Evolutionary conservation across 2,888 invertebrate genomes (phyloP), one percentile per base, ranked within the genome.

Genomic region (Thysanoteuthis rhombus): DNA sequence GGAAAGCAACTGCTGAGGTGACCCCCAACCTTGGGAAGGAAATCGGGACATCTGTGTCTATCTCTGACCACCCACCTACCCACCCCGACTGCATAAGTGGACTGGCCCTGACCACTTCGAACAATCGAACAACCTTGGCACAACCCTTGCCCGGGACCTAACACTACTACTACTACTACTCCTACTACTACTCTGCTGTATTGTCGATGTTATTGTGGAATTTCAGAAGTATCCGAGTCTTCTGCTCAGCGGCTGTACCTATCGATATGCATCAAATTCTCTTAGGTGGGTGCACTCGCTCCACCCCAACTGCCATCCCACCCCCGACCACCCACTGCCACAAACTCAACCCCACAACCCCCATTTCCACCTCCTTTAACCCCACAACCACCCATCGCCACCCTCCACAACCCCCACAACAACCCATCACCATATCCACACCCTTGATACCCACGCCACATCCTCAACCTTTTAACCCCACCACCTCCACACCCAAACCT

Each of bases 1-100:
- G 75, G 92, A 92, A 32, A 92, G 92, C 36, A 92, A 92, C 92
- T 92, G 92, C 92, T 92, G 40, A 92, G 45, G 42, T 42, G n/a
- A 22, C 16, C 22, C 8, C 19, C n/a, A n/a, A n/a, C n/a, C 19
- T 32, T 36, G 32, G 40, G 42, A 16, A 5, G 45, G n/a, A n/a
- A 42, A 36, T n/a, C n/a, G n/a, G n/a, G 75, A 75, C n/a, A n/a
- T 75, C n/a, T n/a, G 3, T 16, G 3, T 36, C n/a, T n/a, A 1
- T 12, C n/a, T 25, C n/a, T 36, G 36, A n/a, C n/a, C n/a, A n/a
- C n/a, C n/a, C n/a, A n/a, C n/a, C n/a, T n/a, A n/a, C n/a, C n/a
- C n/a, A n/a, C 75, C 36, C 75, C 75, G 16, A n/a, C n/a, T n/a
- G 2, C n/a, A 12, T 75, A 75, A 75, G 75, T 75, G 75, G 75